Percentiles rank a stretch among this genome's conserved stretches.
phyloP scores from a whole-genome alignment of 2,797 vertebrate genomes.

The Synaphobranchus kaupii region DNA sequence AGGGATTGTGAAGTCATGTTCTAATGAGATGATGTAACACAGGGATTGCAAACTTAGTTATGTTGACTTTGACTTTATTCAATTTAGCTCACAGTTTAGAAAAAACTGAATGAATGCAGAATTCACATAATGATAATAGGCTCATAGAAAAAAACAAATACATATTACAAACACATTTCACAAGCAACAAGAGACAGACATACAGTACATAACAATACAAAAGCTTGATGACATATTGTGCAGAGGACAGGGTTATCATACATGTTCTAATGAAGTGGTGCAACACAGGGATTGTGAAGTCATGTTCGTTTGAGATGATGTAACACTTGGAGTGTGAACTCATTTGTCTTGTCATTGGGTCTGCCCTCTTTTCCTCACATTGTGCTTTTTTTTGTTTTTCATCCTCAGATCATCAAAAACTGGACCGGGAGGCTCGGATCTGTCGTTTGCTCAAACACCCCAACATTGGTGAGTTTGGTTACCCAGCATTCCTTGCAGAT shows the following conservation, averaged over 20 bases:
- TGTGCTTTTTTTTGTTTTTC: conserved; percentile 1
- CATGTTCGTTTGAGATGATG: no score
- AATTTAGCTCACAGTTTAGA: no score
- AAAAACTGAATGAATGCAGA: no score
- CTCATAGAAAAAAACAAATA: no score
- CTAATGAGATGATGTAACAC: background rate
- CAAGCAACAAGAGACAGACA: no score
- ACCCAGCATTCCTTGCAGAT: background rate
- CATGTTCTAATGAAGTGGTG: no score
- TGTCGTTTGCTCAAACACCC: conserved; percentile 71
- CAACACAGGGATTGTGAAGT: no score
- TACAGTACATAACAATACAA: no score
- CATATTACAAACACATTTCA: no score
- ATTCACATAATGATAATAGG: no score
- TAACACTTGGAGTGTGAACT: background rate
- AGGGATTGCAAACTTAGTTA: background rate
- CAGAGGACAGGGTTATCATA: no score
- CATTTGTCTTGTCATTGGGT: background rate
- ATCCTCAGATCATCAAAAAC: conserved; percentile 60
- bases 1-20: background rate
- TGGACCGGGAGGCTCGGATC: conserved; percentile 70
- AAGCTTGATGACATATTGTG: background rate
- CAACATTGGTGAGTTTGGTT: conserved; percentile 65
- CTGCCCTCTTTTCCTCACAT: background rate
- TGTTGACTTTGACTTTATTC: background rate